These are phyloP conservation scores for Drosophila gaucha DNA, from an alignment of 2,888 invertebrate genomes.

Conservation along the genomic window DNA sequence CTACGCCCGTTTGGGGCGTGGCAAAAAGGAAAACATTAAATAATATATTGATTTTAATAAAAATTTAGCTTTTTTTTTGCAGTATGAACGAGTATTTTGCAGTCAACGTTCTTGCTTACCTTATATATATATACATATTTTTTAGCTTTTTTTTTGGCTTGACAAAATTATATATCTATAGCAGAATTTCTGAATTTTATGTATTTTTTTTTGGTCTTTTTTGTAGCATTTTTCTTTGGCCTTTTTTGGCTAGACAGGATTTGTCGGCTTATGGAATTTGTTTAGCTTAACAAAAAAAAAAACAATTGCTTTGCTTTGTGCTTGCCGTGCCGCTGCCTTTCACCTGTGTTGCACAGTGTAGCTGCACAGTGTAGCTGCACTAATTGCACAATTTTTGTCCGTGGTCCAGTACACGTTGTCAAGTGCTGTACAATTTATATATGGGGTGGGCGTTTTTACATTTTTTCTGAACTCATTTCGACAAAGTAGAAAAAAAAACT, in stretches of 20 bases:
- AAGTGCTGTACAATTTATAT: constrained; percentile 57
- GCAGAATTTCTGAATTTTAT: too few relatives aligned
- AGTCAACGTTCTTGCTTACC: too few relatives aligned
- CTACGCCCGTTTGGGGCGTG: too few relatives aligned
- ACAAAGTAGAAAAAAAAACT: constrained; percentile 27
- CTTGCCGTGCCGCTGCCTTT: constrained; percentile 37
- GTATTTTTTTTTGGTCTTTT: constrained; percentile 9
- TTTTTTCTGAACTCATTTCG: constrained; percentile 69
- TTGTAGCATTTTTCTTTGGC: constrained; percentile 31
- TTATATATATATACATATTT: too few relatives aligned
- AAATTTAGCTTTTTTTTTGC: too few relatives aligned
- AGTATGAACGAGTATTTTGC: too few relatives aligned
- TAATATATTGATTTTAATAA: too few relatives aligned
- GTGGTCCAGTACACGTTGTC: constrained; percentile 39
- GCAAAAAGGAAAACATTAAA: too few relatives aligned
- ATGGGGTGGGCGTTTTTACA: constrained; percentile 59
- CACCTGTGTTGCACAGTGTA: constrained; percentile 32
- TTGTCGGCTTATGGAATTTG: constrained; percentile 56
- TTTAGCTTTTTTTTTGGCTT: too few relatives aligned
- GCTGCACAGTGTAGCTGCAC: constrained; percentile 32
- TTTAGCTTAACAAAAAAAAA: background rate
- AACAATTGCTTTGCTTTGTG: constrained; percentile 27
- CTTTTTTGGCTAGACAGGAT: constrained; percentile 45
- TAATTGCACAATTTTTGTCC: constrained; percentile 70
- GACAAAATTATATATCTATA: too few relatives aligned